phyloP scores from a whole-genome alignment of 2,797 vertebrate genomes.

The Mormyrops attenuatus region DNA sequence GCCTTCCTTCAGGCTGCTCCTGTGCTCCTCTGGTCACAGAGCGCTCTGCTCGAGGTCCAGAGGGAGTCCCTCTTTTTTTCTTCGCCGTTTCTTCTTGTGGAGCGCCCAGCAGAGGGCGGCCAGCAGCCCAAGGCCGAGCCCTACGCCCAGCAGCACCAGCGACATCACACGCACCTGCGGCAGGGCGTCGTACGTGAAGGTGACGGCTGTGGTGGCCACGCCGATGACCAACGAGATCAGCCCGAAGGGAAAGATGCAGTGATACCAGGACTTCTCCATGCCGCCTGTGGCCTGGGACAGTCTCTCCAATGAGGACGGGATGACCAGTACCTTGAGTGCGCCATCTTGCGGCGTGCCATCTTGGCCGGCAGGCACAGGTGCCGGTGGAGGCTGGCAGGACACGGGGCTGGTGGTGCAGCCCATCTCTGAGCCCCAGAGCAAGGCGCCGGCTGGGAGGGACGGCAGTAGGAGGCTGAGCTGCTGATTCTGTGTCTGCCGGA shows the following conservation, averaged over 20 bases:
- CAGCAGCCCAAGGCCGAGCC: slow-evolving; percentile 58
- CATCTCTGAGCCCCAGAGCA: slow-evolving; percentile 53
- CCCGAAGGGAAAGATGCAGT: slow-evolving; percentile 70
- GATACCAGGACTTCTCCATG: slow-evolving; percentile 76
- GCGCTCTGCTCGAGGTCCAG: slow-evolving; percentile 66
- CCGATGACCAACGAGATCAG: slow-evolving; percentile 86
- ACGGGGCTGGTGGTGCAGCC: slow-evolving; percentile 75
- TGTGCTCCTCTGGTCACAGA: slow-evolving; percentile 47
- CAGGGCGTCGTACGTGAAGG: slow-evolving; percentile 78
- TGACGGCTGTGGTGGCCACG: slow-evolving; percentile 78
- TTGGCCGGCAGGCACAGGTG: slow-evolving; percentile 41
- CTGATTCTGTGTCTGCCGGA: background rate
- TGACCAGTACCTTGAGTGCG: slow-evolving; percentile 54
- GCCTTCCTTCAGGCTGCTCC: background rate
- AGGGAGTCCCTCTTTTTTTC: slow-evolving; percentile 59
- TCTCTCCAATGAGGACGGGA: slow-evolving; percentile 72
- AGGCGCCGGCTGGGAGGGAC: slow-evolving; percentile 19
- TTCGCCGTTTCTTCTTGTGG: slow-evolving; percentile 58
- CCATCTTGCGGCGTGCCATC: slow-evolving; percentile 31
- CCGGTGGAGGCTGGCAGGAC: slow-evolving; percentile 63
- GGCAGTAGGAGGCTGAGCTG: slow-evolving; percentile 21
- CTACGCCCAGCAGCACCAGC: slow-evolving; percentile 63
- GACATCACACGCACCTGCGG: slow-evolving; percentile 80
- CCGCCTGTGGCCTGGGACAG: slow-evolving; percentile 80
- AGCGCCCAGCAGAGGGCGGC: slow-evolving; percentile 64